Percentiles rank a stretch among this genome's conserved stretches.
Evolutionary conservation across 2,888 invertebrate species (phyloP).

Genomic region (Catocala sponsa): DNA sequence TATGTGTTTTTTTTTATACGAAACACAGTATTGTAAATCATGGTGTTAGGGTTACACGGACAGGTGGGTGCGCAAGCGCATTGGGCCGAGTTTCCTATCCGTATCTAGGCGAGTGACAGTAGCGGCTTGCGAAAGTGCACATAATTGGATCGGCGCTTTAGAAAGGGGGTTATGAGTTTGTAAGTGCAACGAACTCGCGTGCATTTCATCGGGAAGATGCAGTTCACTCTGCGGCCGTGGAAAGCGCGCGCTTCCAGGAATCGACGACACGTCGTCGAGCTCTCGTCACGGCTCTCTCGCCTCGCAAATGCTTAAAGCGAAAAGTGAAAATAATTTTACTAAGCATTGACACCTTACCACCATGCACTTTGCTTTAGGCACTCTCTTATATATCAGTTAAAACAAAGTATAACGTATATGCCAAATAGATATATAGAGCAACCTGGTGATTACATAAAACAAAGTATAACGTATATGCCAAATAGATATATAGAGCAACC

Average conservation of each 20-base stretch:
- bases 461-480: background rate
- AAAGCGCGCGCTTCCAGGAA: constrained; percentile 85
- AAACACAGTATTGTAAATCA: constrained; percentile 34
- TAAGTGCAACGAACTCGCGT: constrained; percentile 86
- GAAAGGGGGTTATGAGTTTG: constrained; percentile 89
- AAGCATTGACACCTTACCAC: constrained; percentile 26
- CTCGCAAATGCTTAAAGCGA: constrained; percentile 66
- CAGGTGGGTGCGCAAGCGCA: constrained; percentile 79
- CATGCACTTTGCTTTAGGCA: too few species aligned
- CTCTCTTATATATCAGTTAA: too few species aligned
- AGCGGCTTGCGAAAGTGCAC: constrained; percentile 88
- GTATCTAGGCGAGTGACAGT: constrained; percentile 88
- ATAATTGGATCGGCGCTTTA: constrained; percentile 88
- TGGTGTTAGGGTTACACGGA: constrained; percentile 60
- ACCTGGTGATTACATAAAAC: constrained; percentile 43
- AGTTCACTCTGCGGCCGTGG: constrained; percentile 71
- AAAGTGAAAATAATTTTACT: constrained; percentile 77
- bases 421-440: constrained; percentile 25
- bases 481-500: constrained; percentile 36
- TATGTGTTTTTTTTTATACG: constrained; percentile 24
- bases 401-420: background rate
- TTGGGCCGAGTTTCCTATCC: constrained; percentile 82
- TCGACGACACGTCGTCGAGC: constrained; percentile 57
- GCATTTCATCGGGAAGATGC: constrained; percentile 86
- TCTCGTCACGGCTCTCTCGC: constrained; percentile 67